Conservation (phyloP, 2,888 invertebrate species). For the Epinotia bilunana region DNA sequence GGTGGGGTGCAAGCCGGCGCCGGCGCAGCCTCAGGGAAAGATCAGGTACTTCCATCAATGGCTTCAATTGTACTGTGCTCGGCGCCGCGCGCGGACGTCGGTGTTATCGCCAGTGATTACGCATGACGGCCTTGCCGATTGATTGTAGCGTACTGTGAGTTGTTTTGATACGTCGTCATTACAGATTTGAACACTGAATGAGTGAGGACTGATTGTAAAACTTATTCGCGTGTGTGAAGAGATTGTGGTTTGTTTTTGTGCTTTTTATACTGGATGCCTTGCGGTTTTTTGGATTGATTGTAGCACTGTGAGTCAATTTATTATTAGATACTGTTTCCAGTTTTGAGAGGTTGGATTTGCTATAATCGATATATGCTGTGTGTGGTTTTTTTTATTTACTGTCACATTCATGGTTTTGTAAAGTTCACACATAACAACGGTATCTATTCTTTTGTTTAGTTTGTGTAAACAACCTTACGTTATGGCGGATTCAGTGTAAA, state of each 20-base stretch:
- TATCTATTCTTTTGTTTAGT: background rate
- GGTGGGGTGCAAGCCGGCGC: slow-evolving; percentile 76
- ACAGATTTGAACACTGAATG: background rate
- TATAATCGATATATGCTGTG: no score
- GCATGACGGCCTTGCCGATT: slow-evolving; percentile 42
- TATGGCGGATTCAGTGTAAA: background rate
- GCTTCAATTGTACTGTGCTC: slow-evolving; percentile 69
- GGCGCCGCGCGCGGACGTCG: slow-evolving; percentile 62
- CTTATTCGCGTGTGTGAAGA: background rate
- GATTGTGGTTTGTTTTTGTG: slow-evolving; percentile 9
- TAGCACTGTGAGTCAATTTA: background rate
- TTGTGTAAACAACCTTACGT: background rate
- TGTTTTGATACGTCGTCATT: slow-evolving; percentile 12
- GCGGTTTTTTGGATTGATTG: slow-evolving; percentile 18
- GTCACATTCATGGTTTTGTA: background rate
- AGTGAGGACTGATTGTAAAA: background rate
- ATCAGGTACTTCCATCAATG: slow-evolving; percentile 77
- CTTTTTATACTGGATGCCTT: slow-evolving; percentile 11
- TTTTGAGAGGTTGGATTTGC: background rate
- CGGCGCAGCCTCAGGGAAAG: slow-evolving; percentile 75
- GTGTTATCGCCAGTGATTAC: slow-evolving; percentile 41
- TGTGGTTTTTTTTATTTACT: no score
- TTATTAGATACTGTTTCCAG: background rate
- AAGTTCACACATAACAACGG: background rate
- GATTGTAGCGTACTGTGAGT: slow-evolving; percentile 37